Evolutionary conservation across 2,113 vertebrate species (phyloP).

Genomic region (Nibea albiflora): DNA sequence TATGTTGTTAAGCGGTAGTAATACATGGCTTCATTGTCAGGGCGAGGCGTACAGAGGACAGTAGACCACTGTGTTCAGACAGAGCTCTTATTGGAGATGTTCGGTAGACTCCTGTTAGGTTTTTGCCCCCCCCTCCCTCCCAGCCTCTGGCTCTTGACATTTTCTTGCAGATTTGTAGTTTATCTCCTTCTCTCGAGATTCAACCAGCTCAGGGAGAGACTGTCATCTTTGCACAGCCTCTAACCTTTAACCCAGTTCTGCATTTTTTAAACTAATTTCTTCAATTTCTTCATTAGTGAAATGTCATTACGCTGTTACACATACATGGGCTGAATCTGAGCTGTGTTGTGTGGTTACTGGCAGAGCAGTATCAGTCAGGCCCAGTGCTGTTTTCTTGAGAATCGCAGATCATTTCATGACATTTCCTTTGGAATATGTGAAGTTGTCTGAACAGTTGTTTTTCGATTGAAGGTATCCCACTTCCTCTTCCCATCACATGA

Average conservation of each 20-base stretch:
- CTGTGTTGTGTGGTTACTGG: constrained; percentile 31
- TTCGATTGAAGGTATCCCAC: constrained; percentile 61
- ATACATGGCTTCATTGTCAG: constrained; percentile 65
- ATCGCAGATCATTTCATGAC: constrained; percentile 3
- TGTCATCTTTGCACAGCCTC: constrained; percentile 18
- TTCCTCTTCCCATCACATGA: constrained; percentile 78
- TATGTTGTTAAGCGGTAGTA: constrained; percentile 24
- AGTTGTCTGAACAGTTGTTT: constrained; percentile 30
- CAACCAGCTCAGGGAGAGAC: constrained; percentile 7
- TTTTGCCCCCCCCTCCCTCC: neutral
- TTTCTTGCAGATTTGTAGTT: constrained; percentile 33
- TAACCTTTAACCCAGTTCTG: constrained; percentile 73
- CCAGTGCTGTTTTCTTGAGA: neutral
- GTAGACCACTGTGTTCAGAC: constrained; percentile 62
- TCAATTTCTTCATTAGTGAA: constrained; percentile 75
- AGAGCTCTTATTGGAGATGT: constrained; percentile 57
- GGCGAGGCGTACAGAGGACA: constrained; percentile 62
- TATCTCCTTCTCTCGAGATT: neutral
- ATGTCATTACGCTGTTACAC: constrained; percentile 72
- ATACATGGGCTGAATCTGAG: constrained; percentile 46
- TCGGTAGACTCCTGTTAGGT: constrained; percentile 26
- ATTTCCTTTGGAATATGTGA: constrained; percentile 46
- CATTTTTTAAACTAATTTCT: constrained; percentile 74
- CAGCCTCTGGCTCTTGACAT: constrained; percentile 29
- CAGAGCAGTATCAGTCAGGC: neutral